Percentiles rank a stretch among this genome's conserved stretches.
Conservation (phyloP, 2,888 invertebrate species). For the Lepidocyrtinus sp. region DNA sequence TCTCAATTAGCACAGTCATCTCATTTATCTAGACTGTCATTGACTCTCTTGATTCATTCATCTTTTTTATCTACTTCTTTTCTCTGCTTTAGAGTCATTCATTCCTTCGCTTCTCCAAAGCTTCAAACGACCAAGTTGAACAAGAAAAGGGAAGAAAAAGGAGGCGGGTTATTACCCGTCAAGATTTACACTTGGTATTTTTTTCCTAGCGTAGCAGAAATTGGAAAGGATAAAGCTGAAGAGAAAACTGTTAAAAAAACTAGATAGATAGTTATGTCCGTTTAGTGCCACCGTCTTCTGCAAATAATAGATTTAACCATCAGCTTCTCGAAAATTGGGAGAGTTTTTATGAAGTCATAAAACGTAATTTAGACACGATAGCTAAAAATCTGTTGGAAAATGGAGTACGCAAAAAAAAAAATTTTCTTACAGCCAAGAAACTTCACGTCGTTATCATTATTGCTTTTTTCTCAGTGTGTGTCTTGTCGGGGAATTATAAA, state of each 20-base stretch:
- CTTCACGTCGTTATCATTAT: too few relatives aligned
- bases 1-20: slow-evolving; percentile 56
- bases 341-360: slow-evolving; percentile 49
- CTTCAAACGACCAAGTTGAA: background rate
- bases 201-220: slow-evolving; percentile 14
- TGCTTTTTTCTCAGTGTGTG: slow-evolving; percentile 42
- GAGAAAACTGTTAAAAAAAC: too few relatives aligned
- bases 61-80: slow-evolving; percentile 21
- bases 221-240: slow-evolving; percentile 12
- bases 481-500: slow-evolving; percentile 35
- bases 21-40: slow-evolving; percentile 57
- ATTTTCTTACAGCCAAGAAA: background rate
- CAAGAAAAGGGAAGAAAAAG: slow-evolving; percentile 23
- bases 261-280: too few relatives aligned
- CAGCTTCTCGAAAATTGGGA: slow-evolving; percentile 13
- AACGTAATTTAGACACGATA: slow-evolving; percentile 29
- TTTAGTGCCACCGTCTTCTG: background rate
- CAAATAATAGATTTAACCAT: background rate
- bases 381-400: slow-evolving; percentile 11
- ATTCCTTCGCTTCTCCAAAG: background rate
- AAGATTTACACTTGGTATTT: slow-evolving; percentile 48
- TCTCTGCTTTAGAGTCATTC: slow-evolving; percentile 19
- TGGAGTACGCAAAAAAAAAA: slow-evolving; percentile 20
- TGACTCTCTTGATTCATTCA: slow-evolving; percentile 54
- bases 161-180: slow-evolving; percentile 58